Percentiles rank a stretch among this genome's conserved stretches.
phyloP scores from a whole-genome alignment of 2,797 vertebrate genomes.

The Danio kyathit region DNA sequence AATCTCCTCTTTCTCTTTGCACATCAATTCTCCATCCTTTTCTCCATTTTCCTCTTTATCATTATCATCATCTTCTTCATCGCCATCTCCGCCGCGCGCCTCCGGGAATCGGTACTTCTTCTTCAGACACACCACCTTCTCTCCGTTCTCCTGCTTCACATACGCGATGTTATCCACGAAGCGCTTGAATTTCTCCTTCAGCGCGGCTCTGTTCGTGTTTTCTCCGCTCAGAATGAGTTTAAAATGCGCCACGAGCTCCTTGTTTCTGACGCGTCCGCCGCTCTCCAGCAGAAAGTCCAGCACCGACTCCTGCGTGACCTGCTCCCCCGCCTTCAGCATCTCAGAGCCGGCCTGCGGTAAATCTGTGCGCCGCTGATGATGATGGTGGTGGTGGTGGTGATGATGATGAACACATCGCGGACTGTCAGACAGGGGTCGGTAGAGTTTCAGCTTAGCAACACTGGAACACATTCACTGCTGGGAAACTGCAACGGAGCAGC shows the following conservation, averaged over 20 bases:
- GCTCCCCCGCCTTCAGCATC: constrained; percentile 74
- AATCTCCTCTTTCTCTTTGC: too few relatives aligned
- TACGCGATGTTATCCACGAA: constrained; percentile 85
- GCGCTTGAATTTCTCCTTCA: constrained; percentile 78
- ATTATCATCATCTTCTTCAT: constrained; percentile 55
- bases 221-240: constrained; percentile 71
- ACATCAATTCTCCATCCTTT: background rate
- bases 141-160: constrained; percentile 83
- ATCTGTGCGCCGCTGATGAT: constrained; percentile 4
- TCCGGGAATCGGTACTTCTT: constrained; percentile 70
- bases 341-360: constrained; percentile 26
- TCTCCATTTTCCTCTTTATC: background rate
- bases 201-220: constrained; percentile 69
- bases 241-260: constrained; percentile 89
- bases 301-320: constrained; percentile 80
- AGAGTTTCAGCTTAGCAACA: constrained; percentile 59
- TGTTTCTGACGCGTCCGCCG: constrained; percentile 87
- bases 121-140: constrained; percentile 85
- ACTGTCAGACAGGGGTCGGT: constrained; percentile 71
- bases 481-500: constrained; percentile 23
- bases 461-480: background rate
- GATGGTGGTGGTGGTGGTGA: too few relatives aligned
- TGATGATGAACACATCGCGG: constrained; percentile 67
- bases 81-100: constrained; percentile 67
- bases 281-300: constrained; percentile 82